These are phyloP conservation scores for Ecliptopera silaceata DNA, from an alignment of 2,888 invertebrate species.

Conservation along the genomic window DNA sequence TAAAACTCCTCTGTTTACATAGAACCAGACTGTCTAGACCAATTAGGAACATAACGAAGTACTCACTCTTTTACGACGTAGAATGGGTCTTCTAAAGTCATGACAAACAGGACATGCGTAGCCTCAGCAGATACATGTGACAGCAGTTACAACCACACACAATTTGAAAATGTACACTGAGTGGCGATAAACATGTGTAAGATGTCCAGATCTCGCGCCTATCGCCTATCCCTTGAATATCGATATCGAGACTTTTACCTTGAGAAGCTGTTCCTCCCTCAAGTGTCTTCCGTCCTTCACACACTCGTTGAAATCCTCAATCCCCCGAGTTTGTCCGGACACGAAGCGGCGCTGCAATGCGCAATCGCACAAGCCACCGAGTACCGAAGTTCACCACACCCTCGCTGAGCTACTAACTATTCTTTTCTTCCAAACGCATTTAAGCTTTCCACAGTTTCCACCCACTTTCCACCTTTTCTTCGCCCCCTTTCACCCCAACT, in stretches of 20 bases:
- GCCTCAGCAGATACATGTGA: constrained; percentile 65
- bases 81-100: constrained; percentile 99
- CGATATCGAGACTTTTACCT: constrained; percentile 67
- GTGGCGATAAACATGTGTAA: constrained; percentile 43
- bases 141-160: constrained; percentile 37
- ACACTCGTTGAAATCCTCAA: constrained; percentile 53
- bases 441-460: not conserved
- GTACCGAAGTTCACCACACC: constrained; percentile 3
- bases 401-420: not conserved
- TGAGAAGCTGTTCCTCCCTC: constrained; percentile 53
- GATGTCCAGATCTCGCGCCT: constrained; percentile 61
- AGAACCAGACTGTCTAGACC: not conserved
- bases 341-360: constrained; percentile 50
- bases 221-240: constrained; percentile 71
- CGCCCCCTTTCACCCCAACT: not conserved
- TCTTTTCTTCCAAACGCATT: not conserved
- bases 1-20: too few species aligned
- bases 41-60: not conserved
- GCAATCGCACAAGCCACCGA: constrained; percentile 57
- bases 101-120: constrained; percentile 85
- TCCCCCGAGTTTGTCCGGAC: constrained; percentile 49
- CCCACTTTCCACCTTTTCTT: not conserved
- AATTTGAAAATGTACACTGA: constrained; percentile 35
- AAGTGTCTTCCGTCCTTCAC: constrained; percentile 70
- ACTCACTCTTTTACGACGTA: constrained; percentile 99